phyloP scores from a whole-genome alignment of 2,113 vertebrate genomes.

The Hydropotes inermis region DNA sequence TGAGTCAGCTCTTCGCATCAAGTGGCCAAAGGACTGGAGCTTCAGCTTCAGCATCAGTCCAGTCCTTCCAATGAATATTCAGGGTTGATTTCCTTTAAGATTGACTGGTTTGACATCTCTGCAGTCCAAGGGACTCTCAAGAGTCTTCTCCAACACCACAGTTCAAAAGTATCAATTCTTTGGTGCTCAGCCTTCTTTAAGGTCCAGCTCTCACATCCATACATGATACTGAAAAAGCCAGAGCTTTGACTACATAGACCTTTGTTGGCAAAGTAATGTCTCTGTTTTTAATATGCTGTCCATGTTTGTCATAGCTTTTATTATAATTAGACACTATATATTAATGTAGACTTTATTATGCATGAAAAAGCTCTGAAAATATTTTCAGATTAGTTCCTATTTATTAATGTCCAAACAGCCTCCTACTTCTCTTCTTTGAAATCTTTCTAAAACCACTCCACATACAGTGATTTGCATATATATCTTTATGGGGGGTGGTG shows the following conservation, averaged over 20 bases:
- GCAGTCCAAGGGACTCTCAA: not conserved
- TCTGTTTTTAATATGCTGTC: not conserved
- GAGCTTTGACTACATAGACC: not conserved
- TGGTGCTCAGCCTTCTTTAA: not conserved
- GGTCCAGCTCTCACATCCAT: not conserved
- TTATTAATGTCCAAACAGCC: not conserved
- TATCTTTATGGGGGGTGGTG: not conserved
- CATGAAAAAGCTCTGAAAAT: slow-evolving; percentile 12
- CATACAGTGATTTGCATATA: not conserved
- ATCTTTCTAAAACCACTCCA: not conserved
- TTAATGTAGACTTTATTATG: not conserved
- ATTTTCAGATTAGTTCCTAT: not conserved
- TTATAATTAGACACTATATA: not conserved
- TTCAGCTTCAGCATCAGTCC: not conserved
- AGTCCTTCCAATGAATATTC: not conserved
- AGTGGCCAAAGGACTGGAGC: not conserved
- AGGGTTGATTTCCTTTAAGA: not conserved
- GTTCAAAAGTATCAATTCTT: not conserved
- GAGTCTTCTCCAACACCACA: not conserved
- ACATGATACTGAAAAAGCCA: not conserved
- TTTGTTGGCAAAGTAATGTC: not conserved
- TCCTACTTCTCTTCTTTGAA: not conserved
- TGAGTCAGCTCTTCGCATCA: not conserved
- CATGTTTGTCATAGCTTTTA: not conserved
- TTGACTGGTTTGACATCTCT: not conserved